These are phyloP conservation scores for Neoaliturus tenellus DNA, from an alignment of 2,888 invertebrate genomes.

Conservation along the genomic window DNA sequence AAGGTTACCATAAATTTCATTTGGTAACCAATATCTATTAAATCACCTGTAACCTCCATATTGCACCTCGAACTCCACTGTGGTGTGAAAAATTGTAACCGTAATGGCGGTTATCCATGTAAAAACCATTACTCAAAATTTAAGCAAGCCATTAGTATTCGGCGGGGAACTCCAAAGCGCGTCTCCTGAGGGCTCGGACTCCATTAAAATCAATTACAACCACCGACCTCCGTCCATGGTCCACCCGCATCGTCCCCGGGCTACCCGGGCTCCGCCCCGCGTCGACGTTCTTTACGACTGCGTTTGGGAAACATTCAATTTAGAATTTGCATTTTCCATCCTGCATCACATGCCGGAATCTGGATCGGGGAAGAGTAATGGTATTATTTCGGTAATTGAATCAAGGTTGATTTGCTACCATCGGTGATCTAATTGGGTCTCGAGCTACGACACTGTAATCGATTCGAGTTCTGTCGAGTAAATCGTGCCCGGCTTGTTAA, in stretches of 20 bases:
- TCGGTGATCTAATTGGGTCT: constrained; percentile 11
- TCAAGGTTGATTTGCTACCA: constrained; percentile 14
- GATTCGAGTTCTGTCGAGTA: not conserved
- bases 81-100: not conserved
- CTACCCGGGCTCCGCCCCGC: not conserved
- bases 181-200: not conserved
- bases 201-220: not conserved
- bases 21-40: no score
- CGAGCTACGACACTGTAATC: not conserved
- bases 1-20: no score
- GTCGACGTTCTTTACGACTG: constrained; percentile 25
- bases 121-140: not conserved
- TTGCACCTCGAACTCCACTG: not conserved
- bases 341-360: constrained; percentile 1
- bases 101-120: not conserved
- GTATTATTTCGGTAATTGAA: constrained; percentile 3
- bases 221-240: not conserved
- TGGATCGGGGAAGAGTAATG: constrained; percentile 5
- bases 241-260: not conserved
- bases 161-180: not conserved
- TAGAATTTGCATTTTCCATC: constrained; percentile 38
- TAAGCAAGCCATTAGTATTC: constrained; percentile 20
- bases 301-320: constrained; percentile 41
- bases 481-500: not conserved
- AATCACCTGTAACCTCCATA: no score